Base-by-base conservation (phyloP, 2,888 invertebrate genomes). In the Caenorhabditis wallacei region DNA sequence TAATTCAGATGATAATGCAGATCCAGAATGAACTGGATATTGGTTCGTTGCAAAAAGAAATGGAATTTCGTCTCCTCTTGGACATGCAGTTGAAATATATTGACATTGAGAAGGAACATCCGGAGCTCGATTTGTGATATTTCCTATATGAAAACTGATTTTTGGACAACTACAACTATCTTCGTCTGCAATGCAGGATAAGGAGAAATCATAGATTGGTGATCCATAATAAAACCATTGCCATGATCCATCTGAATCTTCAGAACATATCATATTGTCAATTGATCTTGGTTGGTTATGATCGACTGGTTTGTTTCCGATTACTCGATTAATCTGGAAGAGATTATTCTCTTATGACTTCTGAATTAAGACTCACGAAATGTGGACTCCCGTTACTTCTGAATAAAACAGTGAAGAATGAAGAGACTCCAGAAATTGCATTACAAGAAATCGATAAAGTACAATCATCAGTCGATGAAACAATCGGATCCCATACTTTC, bases 321-420 rank as follows among this genome's bases (percentile, higher is more conserved):
- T 18, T 3, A 59, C 59, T 11, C 59, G 59, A 18, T 59, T 59
- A 20, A 59, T 37, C 59, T 59, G 59, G 13, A 59, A 59, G 4
- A 8, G 11, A 8, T 16, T 13, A 18, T 48, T 18, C 11, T 48
- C 2, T 18, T 48, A 43, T 8, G 43, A 18, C 4, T 30, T 3
- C 8, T 5, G 8, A 30, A 30, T 5, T 30, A 30, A 30, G 43
- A 59, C 59, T 59, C 40, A 59, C 59, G 35, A 35, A 59, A 37
- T 20, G 20, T 11, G 59, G 59, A 22, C 3, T 40, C 13, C 59
- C 59, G 22, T 59, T 22, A 40, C 40, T 59, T 59, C 59, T 59
- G n/a, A 59, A 59, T 16, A 59, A n/a, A 10, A 59, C 59, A 13
- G 59, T 59, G 37, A 59, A 20, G 10, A 59, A 59, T 22, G 59